Evolutionary conservation across 1,140 invertebrate species (phyloP), one percentile per base, ranked within the genome.

Genomic region (Cherax quadricarinatus): DNA sequence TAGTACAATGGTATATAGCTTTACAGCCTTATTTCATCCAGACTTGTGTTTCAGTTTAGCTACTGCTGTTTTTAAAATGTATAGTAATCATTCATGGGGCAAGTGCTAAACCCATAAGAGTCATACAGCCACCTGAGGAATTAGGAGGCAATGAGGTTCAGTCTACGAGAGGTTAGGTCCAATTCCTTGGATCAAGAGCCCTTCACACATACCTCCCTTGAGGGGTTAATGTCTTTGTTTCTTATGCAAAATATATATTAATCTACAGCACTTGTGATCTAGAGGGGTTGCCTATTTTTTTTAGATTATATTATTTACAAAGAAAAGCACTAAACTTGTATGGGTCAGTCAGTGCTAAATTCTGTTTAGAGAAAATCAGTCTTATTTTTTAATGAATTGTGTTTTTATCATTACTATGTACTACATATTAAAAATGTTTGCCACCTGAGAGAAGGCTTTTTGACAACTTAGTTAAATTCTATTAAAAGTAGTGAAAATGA

Each of bases 1-100:
- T 57, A 90, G 88, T 90, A 90, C 88, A 90, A 91, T 91, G 90
- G 90, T 91, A 91, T 81, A 91, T 86, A 91, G 90, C 90, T 91
- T 91, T 91, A 91, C 90, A 86, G 85, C 83, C 90, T 91, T 86
- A 75, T 91, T 91, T 91, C 24, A 70, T 85, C 62, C 85, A 79
- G 75, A 83, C 51, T 51, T 62, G 24, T 81, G 87, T 18, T 57
- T 57, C 21, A 24, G 21, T 73, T 83, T 81, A 78, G 41, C 62
- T 41, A 41, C 30, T 41, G 30, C 30, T 41, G 30, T 41, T 41
- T 30, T 24, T 87, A 53, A 21, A 53, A 9, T 30, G n/a, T 9
- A 75, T 9, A 30, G 4, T 53, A 14, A 7, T 51, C 4, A 73
- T 24, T 73, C 51, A 10, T 84, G 24, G 48, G 21, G 16, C 48